phyloP scores from a whole-genome alignment of 1,140 invertebrate genomes.

The Drosophila bipectinata region DNA sequence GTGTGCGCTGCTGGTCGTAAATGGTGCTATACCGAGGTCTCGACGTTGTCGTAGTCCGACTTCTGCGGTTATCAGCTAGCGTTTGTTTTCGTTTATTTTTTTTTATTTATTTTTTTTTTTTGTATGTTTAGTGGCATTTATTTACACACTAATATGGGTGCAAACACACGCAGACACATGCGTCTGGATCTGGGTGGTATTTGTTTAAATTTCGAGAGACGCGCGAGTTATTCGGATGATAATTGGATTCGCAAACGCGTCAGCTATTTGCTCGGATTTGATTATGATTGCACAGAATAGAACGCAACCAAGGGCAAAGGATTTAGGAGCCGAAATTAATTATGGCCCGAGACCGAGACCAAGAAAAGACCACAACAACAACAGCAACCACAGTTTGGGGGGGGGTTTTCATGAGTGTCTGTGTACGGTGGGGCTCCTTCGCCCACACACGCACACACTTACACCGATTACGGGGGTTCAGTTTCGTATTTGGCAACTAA shows the following conservation, averaged over 20 bases:
- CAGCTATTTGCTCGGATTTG: slow-evolving; percentile 48
- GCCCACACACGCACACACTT: slow-evolving; percentile 50
- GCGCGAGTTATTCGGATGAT: slow-evolving; percentile 62
- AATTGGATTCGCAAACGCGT: slow-evolving; percentile 62
- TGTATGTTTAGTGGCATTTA: slow-evolving; percentile 70
- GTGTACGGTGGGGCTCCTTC: slow-evolving; percentile 47
- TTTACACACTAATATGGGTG: slow-evolving; percentile 46
- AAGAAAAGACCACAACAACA: slow-evolving; percentile 20
- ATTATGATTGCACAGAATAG: slow-evolving; percentile 26
- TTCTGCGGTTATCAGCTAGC: slow-evolving; percentile 71
- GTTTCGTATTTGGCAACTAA: slow-evolving; percentile 44
- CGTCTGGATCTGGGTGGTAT: slow-evolving; percentile 6
- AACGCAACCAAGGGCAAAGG: slow-evolving; percentile 55
- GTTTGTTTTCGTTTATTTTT: slow-evolving; percentile 69
- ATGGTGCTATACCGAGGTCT: slow-evolving; percentile 34
- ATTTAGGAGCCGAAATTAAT: slow-evolving; percentile 42
- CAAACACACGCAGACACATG: slow-evolving; percentile 6
- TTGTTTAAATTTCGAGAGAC: slow-evolving; percentile 14
- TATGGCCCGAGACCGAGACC: slow-evolving; percentile 14
- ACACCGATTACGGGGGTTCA: slow-evolving; percentile 33
- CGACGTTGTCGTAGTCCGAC: slow-evolving; percentile 72
- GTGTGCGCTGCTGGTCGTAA: slow-evolving; percentile 32
- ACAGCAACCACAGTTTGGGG: slow-evolving; percentile 21
- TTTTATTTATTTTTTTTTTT: slow-evolving; percentile 46
- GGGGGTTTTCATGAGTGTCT: slow-evolving; percentile 4